These are phyloP conservation scores for Sebastes jordani DNA, from an alignment of 2,797 vertebrate species.

Conservation along the genomic window DNA sequence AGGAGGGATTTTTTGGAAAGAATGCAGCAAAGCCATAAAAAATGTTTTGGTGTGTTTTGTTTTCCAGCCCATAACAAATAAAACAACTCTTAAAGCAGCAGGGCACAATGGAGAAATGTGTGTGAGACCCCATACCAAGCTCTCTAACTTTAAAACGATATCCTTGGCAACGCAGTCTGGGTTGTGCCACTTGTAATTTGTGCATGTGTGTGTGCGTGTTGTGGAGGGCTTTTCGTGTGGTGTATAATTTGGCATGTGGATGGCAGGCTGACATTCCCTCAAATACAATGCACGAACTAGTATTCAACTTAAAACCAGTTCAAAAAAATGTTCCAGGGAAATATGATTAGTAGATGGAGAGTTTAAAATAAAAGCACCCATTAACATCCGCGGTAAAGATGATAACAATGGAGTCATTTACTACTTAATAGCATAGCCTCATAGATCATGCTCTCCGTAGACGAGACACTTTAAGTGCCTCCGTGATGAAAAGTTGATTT, in stretches of 20 bases:
- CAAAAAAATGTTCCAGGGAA: neutral
- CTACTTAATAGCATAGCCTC: neutral
- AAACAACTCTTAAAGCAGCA: conserved; percentile 41
- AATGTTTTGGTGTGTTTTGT: conserved; percentile 51
- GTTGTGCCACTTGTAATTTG: conserved; percentile 23
- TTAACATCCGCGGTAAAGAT: neutral
- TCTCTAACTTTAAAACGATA: neutral
- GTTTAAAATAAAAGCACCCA: conserved; percentile 1
- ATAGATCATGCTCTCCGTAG: neutral
- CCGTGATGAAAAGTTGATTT: conserved; percentile 17
- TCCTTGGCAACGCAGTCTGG: neutral
- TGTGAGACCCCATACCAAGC: conserved; percentile 17
- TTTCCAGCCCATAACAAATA: conserved; percentile 46
- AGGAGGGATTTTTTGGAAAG: conserved; percentile 46
- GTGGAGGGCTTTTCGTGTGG: conserved; percentile 7
- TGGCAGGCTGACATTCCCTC: conserved; percentile 10
- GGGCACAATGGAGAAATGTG: conserved; percentile 20
- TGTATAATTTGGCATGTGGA: conserved; percentile 29
- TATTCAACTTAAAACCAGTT: neutral
- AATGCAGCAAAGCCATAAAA: conserved; percentile 50
- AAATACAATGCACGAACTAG: neutral
- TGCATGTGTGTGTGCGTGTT: neutral
- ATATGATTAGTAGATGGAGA: neutral
- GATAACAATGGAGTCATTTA: neutral
- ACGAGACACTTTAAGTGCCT: neutral